A percentile compares a stretch with the other conserved stretches of the same genome.
These are phyloP conservation scores for Thrips palmi DNA, from an alignment of 1,140 invertebrate species.

Conservation along the genomic window DNA sequence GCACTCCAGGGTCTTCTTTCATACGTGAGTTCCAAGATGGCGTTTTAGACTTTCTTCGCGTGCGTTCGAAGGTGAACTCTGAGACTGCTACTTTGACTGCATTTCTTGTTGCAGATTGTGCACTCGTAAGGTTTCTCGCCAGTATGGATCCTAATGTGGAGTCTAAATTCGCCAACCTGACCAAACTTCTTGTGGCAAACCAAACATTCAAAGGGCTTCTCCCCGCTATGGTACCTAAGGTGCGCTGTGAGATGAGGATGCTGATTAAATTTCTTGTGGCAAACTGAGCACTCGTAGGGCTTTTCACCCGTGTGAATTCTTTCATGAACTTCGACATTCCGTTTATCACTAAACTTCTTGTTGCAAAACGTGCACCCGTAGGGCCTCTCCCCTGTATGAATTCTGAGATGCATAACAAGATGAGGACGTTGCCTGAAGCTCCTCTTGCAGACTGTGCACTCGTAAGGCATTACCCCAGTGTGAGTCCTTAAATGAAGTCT, in stretches of 20 bases:
- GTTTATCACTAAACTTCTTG: too few relatives aligned
- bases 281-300: not conserved
- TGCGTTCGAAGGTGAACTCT: conserved; percentile 4
- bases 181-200: conserved; percentile 15
- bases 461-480: conserved; percentile 34
- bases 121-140: conserved; percentile 14
- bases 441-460: conserved; percentile 30
- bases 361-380: not conserved
- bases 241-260: conserved; percentile 2
- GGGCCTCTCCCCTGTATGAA: not conserved
- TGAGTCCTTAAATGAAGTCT: conserved; percentile 33
- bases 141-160: conserved; percentile 13
- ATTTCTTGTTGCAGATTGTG: conserved; percentile 26
- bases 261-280: not conserved
- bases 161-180: not conserved
- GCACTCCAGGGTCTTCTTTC: too few relatives aligned
- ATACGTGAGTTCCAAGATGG: too few relatives aligned
- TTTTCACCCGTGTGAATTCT: conserved; percentile 2
- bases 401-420: not conserved
- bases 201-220: conserved; percentile 4
- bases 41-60: too few relatives aligned
- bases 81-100: not conserved
- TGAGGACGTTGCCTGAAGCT: too few relatives aligned
- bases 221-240: conserved; percentile 3
- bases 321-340: not conserved